Base-by-base conservation (phyloP, 2,888 invertebrate genomes). In the Atrina japonica region DNA sequence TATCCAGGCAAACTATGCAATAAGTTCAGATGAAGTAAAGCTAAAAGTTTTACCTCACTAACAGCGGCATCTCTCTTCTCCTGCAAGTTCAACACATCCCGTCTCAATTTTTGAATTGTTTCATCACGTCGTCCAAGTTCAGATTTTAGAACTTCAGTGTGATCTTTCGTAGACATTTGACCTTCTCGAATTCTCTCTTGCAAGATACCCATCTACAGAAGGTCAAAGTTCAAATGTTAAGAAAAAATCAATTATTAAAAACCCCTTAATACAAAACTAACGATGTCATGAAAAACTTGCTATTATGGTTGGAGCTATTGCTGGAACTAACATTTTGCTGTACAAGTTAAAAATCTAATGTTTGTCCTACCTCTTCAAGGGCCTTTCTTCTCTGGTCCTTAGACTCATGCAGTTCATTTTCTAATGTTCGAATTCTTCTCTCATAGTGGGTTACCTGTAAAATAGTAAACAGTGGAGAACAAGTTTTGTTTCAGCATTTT, bases 121-220 rank as follows among this genome's bases (percentile, higher is more conserved):
- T 88, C 88, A 67, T 89, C 89, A 25, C 89, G 78, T 7, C 89
- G 75, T 2, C 81, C 75, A n/a, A 89, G 77, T 76, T 89, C 89
- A 0, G 87, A 85, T 75, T 88, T 89, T 43, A 89, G 79, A 25
- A 88, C 78, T 53, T 86, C 85, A 52, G 87, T 87, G 69, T 88
- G 87, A 70, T 88, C 88, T 56, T 87, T 86, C 5, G 78, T 81
- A 1, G 88, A 87, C 27, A 77, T 53, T 53, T 86, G 85, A 58
- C 86, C 83, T 50, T 87, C 88, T 29, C 88, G 73, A 16, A 88
- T 75, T 58, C 86, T 76, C 30, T 85, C 82, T 72, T 89, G 89
- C 6, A 89, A 75, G 59, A 78, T 68, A 18, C 83, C 84, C 58
- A 87, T 85, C 87, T 86, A 53, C 0, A 14, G 7, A 7, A 67